Evolutionary conservation across 2,888 invertebrate genomes (phyloP).

Genomic region (Melinopterus prodromus): DNA sequence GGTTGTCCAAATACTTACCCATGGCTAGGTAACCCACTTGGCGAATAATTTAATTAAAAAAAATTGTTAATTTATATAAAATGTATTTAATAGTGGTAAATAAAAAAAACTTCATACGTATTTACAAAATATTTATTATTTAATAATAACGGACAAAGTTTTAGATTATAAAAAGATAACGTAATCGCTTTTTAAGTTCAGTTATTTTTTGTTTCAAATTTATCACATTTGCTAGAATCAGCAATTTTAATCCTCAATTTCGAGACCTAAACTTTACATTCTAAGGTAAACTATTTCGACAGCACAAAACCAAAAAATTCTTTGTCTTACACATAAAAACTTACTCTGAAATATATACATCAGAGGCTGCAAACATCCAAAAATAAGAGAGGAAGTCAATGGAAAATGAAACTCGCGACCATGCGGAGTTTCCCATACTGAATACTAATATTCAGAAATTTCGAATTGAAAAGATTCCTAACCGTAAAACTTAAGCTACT

Average conservation of each 20-base stretch:
- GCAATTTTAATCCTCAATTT: background rate
- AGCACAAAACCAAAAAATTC: background rate
- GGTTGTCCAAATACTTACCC: conserved; percentile 65
- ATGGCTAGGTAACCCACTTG: conserved; percentile 67
- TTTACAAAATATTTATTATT: background rate
- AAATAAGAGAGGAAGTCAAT: background rate
- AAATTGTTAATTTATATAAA: background rate
- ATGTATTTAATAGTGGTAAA: background rate
- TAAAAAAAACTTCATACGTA: background rate
- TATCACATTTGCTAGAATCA: background rate
- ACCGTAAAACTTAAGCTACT: background rate
- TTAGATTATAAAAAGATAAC: background rate
- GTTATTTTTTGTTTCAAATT: background rate
- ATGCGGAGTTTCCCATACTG: background rate
- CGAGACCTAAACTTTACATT: background rate
- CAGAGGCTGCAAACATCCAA: background rate
- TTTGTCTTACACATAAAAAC: background rate
- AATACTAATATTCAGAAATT: background rate
- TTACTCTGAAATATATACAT: background rate
- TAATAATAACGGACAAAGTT: background rate
- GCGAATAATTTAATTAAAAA: conserved; percentile 44
- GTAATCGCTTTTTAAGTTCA: background rate
- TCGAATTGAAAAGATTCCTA: background rate
- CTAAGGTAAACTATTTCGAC: background rate
- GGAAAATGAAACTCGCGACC: background rate